Percentiles rank a stretch among this genome's conserved stretches.
phyloP scores from a whole-genome alignment of 92 coral and sea anemone genomes.

The Bergia sp. region DNA sequence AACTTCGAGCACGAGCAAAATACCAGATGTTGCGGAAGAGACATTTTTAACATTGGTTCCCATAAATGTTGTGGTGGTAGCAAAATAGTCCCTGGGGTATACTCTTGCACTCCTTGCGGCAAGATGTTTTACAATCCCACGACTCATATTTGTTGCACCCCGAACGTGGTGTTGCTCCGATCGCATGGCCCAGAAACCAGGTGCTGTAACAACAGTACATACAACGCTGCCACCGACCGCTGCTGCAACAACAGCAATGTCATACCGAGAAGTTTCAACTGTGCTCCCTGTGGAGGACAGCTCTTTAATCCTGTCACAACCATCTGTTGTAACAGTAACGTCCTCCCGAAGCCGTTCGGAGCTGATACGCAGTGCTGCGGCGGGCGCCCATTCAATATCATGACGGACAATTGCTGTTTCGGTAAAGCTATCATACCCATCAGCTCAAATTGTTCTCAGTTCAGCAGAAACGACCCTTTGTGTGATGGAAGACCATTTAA shows the following conservation, averaged over 20 bases:
- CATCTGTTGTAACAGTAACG: conserved; percentile 17
- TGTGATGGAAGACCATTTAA: conserved; percentile 18
- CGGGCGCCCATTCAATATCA: background rate
- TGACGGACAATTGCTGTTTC: background rate
- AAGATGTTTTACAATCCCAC: background rate
- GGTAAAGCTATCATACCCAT: background rate
- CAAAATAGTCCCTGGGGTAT: background rate
- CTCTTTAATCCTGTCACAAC: conserved; percentile 26
- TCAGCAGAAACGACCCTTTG: background rate
- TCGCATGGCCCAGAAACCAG: background rate
- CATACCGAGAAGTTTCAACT: background rate
- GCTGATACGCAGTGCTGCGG: conserved; percentile 30
- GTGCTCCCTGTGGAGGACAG: conserved; percentile 1
- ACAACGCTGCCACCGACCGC: background rate
- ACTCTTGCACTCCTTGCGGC: conserved; percentile 23
- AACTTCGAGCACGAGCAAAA: background rate
- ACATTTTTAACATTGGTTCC: background rate
- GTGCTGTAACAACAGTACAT: conserved; percentile 24
- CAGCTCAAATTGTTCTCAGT: background rate
- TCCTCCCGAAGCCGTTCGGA: conserved; percentile 5
- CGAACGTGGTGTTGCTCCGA: background rate
- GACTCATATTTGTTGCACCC: conserved; percentile 16
- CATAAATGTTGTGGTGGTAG: background rate
- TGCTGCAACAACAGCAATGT: conserved; percentile 10
- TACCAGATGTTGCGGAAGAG: conserved; percentile 29